phyloP scores from a whole-genome alignment of 30 jellyfish, hydroid and myxozoan genomes.

The Euphysa ruthae region DNA sequence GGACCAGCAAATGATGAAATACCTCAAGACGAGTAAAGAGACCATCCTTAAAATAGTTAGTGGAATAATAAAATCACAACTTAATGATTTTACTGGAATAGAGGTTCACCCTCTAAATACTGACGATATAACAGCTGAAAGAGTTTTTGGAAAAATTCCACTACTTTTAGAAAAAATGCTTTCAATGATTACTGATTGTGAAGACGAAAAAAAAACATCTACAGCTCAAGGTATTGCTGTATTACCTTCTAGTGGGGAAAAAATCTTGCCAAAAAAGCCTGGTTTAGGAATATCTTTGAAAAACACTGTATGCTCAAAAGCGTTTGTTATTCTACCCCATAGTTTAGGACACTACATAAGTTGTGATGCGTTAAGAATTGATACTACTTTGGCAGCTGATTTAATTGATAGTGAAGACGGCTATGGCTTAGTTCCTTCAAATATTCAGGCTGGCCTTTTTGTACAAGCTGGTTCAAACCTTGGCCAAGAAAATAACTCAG shows the following conservation, averaged over 20 bases:
- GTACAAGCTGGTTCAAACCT: neutral
- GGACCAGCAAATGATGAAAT: too few relatives aligned
- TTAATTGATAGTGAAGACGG: neutral
- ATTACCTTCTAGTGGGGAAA: neutral
- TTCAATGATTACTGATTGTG: too few relatives aligned
- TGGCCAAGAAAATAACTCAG: neutral
- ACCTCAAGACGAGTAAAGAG: too few relatives aligned
- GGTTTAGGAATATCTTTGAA: neutral
- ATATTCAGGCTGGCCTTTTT: neutral
- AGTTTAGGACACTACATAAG: neutral
- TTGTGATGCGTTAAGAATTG: neutral
- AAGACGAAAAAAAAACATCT: neutral
- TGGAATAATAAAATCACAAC: too few relatives aligned
- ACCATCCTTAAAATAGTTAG: too few relatives aligned
- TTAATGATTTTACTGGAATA: too few relatives aligned
- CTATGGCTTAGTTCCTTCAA: neutral
- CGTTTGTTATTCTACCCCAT: neutral
- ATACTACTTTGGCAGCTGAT: neutral
- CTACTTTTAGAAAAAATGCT: too few relatives aligned
- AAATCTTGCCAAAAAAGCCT: neutral
- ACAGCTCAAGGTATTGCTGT: neutral
- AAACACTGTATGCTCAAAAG: neutral
- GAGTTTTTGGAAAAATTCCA: too few relatives aligned
- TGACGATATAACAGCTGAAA: too few relatives aligned
- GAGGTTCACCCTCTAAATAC: too few relatives aligned